A percentile compares a stretch with the other conserved stretches of the same genome.
Conservation (phyloP, 2,888 invertebrate genomes). For the Eupelmus urozonus region DNA sequence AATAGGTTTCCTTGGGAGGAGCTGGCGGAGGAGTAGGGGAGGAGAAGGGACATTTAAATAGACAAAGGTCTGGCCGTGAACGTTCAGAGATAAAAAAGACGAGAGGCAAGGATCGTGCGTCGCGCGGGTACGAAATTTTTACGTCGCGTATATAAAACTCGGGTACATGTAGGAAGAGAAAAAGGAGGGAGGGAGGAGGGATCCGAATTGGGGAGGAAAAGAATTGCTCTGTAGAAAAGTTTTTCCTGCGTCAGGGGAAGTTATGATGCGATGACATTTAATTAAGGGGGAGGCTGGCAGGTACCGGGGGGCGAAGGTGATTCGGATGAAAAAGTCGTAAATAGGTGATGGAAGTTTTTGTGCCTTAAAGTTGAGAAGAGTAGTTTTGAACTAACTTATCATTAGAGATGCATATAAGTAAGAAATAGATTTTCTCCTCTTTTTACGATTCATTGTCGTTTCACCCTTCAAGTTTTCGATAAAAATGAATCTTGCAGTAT, state of each 20-base stretch:
- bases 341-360: too few species aligned
- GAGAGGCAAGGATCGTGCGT: conserved; percentile 23
- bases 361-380: too few species aligned
- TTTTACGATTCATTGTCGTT: too few species aligned
- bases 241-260: conserved; percentile 11
- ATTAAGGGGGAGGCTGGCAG: too few species aligned
- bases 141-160: conserved; percentile 62
- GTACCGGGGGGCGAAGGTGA: too few species aligned
- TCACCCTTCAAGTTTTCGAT: too few species aligned
- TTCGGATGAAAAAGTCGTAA: too few species aligned
- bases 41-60: conserved; percentile 47
- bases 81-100: conserved; percentile 37
- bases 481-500: too few species aligned
- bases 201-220: conserved; percentile 24
- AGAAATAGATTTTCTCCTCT: too few species aligned
- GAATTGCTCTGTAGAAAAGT: conserved; percentile 3
- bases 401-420: too few species aligned
- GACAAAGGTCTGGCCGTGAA: conserved; percentile 54
- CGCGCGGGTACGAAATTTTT: conserved; percentile 60
- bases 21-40: background rate
- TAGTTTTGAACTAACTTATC: too few species aligned
- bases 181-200: conserved; percentile 48
- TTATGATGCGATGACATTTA: conserved; percentile 36
- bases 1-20: conserved; percentile 34
- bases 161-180: conserved; percentile 50